Evolutionary conservation across 2,797 vertebrate species (phyloP), one percentile per base, ranked within the genome.

Genomic region (Typhlichthys subterraneus): DNA sequence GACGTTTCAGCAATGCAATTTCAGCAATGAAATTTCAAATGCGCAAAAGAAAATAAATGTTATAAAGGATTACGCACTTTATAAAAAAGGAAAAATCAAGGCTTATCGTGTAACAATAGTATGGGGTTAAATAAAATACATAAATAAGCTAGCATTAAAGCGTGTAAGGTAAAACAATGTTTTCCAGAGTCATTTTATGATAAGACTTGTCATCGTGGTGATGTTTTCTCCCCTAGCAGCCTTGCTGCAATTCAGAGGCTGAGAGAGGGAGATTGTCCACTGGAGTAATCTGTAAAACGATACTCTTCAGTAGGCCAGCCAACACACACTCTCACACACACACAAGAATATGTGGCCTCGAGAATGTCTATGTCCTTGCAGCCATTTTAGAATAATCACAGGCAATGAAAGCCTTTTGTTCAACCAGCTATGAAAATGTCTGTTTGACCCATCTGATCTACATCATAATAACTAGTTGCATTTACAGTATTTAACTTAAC

Each of bases 221-320:
- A 29, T 29, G 72, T 82, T 87, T 86, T 67, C 56, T 54, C 59
- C 65, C 67, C 67, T 73, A 59, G 64, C 70, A 59, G 75, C 75
- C 68, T 72, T 62, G 47, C 70, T 85, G 81, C 73, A 77, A 84
- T 85, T 86, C 86, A 82, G 56, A 55, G 65, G 67, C 50, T 84
- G 75, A 85, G 82, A 85, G 77, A 78, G 12, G 67, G 55, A 76
- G 75, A 79, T 65, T 82, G 79, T 85, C 59, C 61, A 59, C 57
- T 57, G 57, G 60, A 69, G 72, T 45, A 80, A 76, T 63, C 61
- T 79, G 86, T 81, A 82, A 86, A 69, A 69, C 53, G 75, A 89
- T 78, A 67, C 79, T 69, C 57, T 45, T 69, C 63, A 75, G 65
- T 58, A 50, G 52, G 13, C 51, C 58, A 66, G 17, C 51, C 55